Base-by-base conservation (phyloP, 2,888 invertebrate genomes). In the Beris morrisii region DNA sequence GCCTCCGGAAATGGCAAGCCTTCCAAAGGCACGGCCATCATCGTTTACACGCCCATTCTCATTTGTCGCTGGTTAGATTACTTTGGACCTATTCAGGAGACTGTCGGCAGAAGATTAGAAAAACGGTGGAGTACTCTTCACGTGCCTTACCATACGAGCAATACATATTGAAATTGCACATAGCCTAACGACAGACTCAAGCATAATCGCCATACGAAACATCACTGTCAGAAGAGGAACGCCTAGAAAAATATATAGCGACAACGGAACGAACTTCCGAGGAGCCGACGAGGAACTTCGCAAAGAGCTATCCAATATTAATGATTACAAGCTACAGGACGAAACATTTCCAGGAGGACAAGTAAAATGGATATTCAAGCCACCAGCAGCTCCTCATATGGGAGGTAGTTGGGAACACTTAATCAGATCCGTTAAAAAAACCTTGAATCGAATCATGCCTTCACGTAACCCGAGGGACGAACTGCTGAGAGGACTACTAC, bases 171-270 rank as follows among this genome's bases (percentile, higher is more conserved):
- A 31, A 11, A 30, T 31, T 4, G 15, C 44, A 6, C 31, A 59
- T 30, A 6, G 7, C 2, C 4, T 22, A 4, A n/a, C 48, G 5
- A 22, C 58, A 22, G 59, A 46, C 0, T 9, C 4, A n/a, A n/a
- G 69, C 1, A 9, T 68, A 67, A 4, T 70, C 69, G 0, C 69
- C 71, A 31, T 61, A 70, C 0, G 71, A 70, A 48, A 67, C 71
- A 5, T 9, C 67, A 70, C 71, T n/a, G 70, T 69, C 53, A 68
- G 69, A 6, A 56, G 71, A 15, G 69, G 70, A 30, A 48, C 59
- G 45, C 67, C 69, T 15, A 45, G 55, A 3, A 13, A 67, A 12
- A 68, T 71, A 22, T 68, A 6, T 67, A 69, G 59, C 56, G 68
- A 70, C 48, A 69, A 67, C 6, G 69, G 69, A 2, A 69, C 56